Percentiles rank a stretch among this genome's conserved stretches.
Evolutionary conservation across 2,113 vertebrate species (phyloP).

Genomic region (Bufo gargarizans): DNA sequence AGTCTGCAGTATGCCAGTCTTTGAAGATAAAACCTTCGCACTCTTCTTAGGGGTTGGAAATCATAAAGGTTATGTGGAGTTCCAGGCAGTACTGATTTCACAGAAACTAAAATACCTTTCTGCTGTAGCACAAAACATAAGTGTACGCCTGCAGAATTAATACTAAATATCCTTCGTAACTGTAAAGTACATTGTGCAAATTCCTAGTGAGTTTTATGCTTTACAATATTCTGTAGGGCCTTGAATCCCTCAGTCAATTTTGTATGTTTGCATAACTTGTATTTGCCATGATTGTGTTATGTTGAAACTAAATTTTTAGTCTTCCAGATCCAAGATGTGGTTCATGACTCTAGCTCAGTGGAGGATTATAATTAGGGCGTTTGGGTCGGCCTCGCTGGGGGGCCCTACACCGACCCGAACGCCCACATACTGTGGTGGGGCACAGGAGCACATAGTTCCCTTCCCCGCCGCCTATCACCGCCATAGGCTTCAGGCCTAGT

Average conservation of each 20-base stretch:
- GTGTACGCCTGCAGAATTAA: not conserved
- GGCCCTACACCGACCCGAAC: too few species aligned
- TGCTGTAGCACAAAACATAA: not conserved
- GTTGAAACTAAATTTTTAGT: not conserved
- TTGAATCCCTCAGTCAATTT: not conserved
- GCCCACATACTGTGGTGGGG: too few species aligned
- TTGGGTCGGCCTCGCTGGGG: too few species aligned
- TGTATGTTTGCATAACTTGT: not conserved
- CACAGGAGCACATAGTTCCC: too few species aligned
- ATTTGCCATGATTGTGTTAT: not conserved
- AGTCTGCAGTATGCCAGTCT: not conserved
- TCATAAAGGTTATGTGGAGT: slow-evolving; percentile 7
- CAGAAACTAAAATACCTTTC: not conserved
- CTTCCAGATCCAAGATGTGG: too few species aligned
- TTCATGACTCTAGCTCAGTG: too few species aligned
- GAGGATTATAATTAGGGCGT: too few species aligned
- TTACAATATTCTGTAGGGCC: not conserved
- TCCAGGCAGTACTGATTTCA: slow-evolving; percentile 6
- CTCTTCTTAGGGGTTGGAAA: not conserved
- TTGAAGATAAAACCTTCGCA: slow-evolving; percentile 7
- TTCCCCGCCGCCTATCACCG: too few species aligned
- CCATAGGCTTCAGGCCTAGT: too few species aligned
- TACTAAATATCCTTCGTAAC: not conserved
- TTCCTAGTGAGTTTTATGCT: not conserved
- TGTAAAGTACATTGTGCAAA: not conserved